Conservation (phyloP, 2,113 vertebrate species). For the Chionomys nivalis region DNA sequence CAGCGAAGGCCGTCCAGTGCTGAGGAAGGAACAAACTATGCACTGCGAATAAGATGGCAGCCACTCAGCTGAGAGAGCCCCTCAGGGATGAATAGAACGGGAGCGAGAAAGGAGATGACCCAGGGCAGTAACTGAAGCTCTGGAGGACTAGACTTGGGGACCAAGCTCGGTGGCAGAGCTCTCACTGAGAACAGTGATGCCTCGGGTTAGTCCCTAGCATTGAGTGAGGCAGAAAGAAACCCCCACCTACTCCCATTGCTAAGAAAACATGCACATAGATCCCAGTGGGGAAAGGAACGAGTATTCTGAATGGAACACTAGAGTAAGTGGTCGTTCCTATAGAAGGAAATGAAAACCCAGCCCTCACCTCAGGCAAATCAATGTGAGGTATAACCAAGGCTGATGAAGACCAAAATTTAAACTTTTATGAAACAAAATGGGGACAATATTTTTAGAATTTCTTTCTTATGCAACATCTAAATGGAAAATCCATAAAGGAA, state of each 20-base stretch:
- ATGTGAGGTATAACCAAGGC: background rate
- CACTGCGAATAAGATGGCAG: background rate
- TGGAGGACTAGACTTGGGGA: background rate
- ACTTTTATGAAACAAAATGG: conserved; percentile 20
- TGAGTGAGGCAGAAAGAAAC: background rate
- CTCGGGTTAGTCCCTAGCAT: background rate
- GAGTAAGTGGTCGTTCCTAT: background rate
- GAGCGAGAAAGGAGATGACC: background rate
- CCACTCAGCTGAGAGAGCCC: background rate
- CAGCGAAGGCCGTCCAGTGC: background rate
- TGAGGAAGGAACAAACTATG: background rate
- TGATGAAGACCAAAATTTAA: conserved; percentile 43
- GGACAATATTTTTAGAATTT: conserved; percentile 40
- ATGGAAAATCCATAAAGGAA: background rate
- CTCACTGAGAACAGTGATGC: background rate
- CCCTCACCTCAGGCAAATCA: conserved; percentile 3
- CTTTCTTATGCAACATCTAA: conserved; percentile 29
- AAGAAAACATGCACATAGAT: background rate
- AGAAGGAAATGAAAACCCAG: background rate
- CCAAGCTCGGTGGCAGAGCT: background rate
- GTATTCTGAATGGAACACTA: background rate
- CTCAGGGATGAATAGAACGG: background rate
- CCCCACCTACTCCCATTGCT: background rate
- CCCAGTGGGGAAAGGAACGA: background rate
- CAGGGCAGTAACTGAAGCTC: background rate